Evolutionary conservation across 1,140 invertebrate species (phyloP), one percentile per base, ranked within the genome.

Genomic region (Trinorchestia longiramus): DNA sequence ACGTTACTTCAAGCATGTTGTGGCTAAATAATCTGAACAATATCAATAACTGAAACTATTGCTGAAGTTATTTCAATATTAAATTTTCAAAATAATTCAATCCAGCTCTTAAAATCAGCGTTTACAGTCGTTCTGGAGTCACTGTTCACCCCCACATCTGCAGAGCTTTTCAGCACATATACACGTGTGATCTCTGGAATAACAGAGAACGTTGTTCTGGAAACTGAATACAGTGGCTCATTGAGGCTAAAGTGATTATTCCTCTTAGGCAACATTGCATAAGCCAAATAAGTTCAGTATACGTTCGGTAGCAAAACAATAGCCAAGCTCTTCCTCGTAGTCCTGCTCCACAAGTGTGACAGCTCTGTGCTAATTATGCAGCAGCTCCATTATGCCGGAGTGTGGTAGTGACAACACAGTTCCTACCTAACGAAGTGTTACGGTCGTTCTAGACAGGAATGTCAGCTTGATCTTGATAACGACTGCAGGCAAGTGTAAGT

Each of bases 381-480:
- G 36, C 88, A 90, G 88, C 43, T 90, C 87, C 41, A 43, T 90
- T 42, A 90, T 43, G 88, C 41, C 28, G 41, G 36, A 90, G 88
- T 90, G 88, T 90, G 88, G 88, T 41, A 90, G 88, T 90, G 88
- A 90, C 88, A 90, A 90, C 41, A 90, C 36, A 17, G n/a, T 15
- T 42, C 43, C 43, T 19, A 15, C n/a, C 8, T 42, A 41, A 90
- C 88, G 43, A 43, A 42, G n/a, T 90, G 43, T 43, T 90, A 42
- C 43, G 88, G 88, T 90, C 88, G 43, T 90, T 90, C 43, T 42
- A 36, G n/a, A 41, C 88, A 42, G 11, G 88, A 42, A 42, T 90
- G 88, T 42, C 88, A 90, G 88, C 88, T 90, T 43, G 41, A 90
- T 90, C 88, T 43, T 90, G 88, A 90, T 90, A 90, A 90, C 88